Conservation (phyloP, 2,797 vertebrate genomes). For the Perdix hodgsoniae region DNA sequence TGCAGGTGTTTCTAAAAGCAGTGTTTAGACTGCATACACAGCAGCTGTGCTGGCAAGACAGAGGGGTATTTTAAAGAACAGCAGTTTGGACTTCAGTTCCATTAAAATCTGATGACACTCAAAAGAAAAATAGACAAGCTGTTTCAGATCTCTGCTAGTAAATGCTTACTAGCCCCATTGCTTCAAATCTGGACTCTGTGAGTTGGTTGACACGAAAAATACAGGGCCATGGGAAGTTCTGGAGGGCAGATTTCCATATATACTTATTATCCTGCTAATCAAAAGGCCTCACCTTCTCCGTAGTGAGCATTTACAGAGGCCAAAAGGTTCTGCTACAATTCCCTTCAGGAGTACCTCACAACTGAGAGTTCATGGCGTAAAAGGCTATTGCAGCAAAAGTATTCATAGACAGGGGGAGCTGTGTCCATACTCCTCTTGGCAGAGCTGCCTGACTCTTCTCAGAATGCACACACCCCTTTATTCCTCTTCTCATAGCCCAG, state of each 20-base stretch:
- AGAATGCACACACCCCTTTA: fast-evolving
- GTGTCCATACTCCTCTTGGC: not conserved
- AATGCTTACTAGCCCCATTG: not conserved
- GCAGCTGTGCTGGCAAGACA: not conserved
- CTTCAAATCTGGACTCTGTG: not conserved
- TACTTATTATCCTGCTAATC: not conserved
- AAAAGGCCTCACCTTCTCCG: fast-evolving
- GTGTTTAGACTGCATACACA: not conserved
- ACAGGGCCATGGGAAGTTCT: not conserved
- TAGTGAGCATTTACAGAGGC: not conserved
- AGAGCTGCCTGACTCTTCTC: not conserved
- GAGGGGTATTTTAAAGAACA: not conserved
- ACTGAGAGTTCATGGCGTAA: fast-evolving
- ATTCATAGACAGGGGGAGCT: not conserved
- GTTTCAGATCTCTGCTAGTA: not conserved
- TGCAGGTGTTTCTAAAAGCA: not conserved
- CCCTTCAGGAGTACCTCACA: not conserved
- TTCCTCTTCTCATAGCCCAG: not conserved
- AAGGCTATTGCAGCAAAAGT: not conserved
- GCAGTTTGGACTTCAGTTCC: not conserved
- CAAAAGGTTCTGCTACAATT: not conserved
- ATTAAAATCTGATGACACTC: not conserved
- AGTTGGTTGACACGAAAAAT: not conserved
- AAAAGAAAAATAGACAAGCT: not conserved
- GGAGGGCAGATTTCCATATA: not conserved